Evolutionary conservation across 2,113 vertebrate species (phyloP).

Genomic region (Urocynchramus pylzowi): DNA sequence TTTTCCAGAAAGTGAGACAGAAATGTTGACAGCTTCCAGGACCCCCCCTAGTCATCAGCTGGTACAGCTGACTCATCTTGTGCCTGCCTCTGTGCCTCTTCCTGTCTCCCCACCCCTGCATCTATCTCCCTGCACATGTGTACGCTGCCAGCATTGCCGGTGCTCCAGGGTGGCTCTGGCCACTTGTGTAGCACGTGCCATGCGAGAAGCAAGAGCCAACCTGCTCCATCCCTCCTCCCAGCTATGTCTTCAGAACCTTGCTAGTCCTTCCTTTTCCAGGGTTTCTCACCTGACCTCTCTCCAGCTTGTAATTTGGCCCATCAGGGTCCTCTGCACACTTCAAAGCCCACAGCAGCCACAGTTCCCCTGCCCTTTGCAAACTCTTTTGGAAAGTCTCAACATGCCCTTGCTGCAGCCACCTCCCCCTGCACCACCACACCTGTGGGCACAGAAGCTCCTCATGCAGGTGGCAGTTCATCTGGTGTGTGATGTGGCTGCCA

Average conservation of each 20-base stretch:
- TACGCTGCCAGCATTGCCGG: fast-evolving
- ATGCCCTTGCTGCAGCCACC: not conserved
- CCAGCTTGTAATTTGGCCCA: not conserved
- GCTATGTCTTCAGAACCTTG: not conserved
- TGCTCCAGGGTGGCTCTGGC: not conserved
- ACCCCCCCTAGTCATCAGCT: not conserved
- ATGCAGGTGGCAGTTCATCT: not conserved
- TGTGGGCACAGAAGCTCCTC: not conserved
- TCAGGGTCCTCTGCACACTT: not conserved
- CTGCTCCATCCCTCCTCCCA: not conserved
- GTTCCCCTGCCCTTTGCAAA: not conserved
- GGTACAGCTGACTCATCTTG: conserved; percentile 13
- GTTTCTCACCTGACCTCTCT: not conserved
- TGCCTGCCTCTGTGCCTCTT: not conserved
- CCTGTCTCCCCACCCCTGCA: not conserved
- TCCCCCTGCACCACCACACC: not conserved
- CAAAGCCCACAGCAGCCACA: not conserved
- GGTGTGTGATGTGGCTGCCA: fast-evolving
- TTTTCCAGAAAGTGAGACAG: conserved; percentile 40
- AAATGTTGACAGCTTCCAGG: conserved; percentile 4
- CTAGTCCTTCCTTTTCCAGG: not conserved
- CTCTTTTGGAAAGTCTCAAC: not conserved
- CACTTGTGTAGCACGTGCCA: not conserved
- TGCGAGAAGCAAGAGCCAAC: not conserved
- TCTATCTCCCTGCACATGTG: not conserved